These are phyloP conservation scores for Eurypyga helias DNA, from an alignment of 2,113 vertebrate genomes.

Conservation along the genomic window DNA sequence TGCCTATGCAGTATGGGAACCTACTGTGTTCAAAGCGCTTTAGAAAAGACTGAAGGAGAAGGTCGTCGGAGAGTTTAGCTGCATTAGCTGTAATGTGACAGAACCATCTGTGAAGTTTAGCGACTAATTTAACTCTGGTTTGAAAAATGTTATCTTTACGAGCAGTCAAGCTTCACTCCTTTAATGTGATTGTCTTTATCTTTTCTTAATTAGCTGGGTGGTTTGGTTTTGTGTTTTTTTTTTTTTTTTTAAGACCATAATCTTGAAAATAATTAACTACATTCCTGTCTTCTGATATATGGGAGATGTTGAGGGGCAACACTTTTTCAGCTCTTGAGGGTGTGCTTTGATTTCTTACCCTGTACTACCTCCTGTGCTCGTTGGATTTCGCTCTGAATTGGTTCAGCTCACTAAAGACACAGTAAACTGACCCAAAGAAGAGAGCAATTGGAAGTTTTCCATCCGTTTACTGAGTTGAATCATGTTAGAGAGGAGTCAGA, in stretches of 20 bases:
- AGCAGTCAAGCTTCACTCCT: background rate
- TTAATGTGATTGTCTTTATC: rapidly evolving
- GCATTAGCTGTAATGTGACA: background rate
- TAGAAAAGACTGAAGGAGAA: background rate
- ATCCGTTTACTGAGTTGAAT: background rate
- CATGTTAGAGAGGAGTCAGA: background rate
- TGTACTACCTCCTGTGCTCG: rapidly evolving
- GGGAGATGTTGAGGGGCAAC: background rate
- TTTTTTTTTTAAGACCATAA: background rate
- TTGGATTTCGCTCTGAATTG: background rate
- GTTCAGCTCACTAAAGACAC: background rate
- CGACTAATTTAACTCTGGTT: background rate
- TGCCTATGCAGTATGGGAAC: background rate
- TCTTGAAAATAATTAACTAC: background rate
- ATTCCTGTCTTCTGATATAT: background rate
- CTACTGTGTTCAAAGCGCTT: background rate
- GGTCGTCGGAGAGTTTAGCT: background rate
- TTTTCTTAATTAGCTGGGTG: background rate
- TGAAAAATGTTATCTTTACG: background rate
- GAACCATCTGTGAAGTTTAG: background rate
- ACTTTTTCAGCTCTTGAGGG: background rate
- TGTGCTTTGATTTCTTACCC: background rate
- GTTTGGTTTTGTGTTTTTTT: no score
- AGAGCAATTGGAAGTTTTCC: background rate
- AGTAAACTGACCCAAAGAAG: background rate